Evolutionary conservation across 2,797 vertebrate genomes (phyloP), one percentile per base, ranked within the genome.

Genomic region (Lepus townsendii): DNA sequence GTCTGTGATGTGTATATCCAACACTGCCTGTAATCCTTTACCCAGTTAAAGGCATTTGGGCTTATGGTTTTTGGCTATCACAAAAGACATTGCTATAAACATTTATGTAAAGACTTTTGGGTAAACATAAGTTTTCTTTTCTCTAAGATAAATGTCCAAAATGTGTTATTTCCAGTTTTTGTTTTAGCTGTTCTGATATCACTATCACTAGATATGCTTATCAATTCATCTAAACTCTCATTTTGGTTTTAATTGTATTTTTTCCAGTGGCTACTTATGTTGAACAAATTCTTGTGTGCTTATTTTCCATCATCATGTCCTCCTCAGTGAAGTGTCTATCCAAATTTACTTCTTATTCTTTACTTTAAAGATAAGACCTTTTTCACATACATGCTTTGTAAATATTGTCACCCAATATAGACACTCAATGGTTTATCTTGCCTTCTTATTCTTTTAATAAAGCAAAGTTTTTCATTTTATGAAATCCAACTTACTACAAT

Each of bases 81-180:
- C 30, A 83, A 92, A 72, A 32, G 88, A 60, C 85, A 10, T 12
- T 91, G 9, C 38, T 60, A 68, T 65, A 82, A 89, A 92, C 17
- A 83, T 47, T 60, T 76, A 30, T 80, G 52, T 62, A 65, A 9
- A 71, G 24, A 24, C 75, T 57, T 62, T 57, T 62, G 13, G 52
- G 30, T 66, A 27, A 82, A 71, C 22, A 50, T 71, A 65, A 9
- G 17, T 54, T 83, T 91, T 82, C 38, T 22, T 83, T 63, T 92
- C 57, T 66, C 50, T 78, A 30, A 3, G n/a, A 87, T 90, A 83
- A 83, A 92, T 78, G 32, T 68, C 38, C 38, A 42, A 42, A 42
- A 42, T 6, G 77, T 71, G 50, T n/a, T 73, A 54, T 26, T 62
- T n/a, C 38, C 38, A 42, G 17, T 20, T 78, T 82, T 30, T 7